Evolutionary conservation across 2,888 invertebrate species (phyloP), one percentile per base, ranked within the genome.

Genomic region (Leptinotarsa peninsularis): DNA sequence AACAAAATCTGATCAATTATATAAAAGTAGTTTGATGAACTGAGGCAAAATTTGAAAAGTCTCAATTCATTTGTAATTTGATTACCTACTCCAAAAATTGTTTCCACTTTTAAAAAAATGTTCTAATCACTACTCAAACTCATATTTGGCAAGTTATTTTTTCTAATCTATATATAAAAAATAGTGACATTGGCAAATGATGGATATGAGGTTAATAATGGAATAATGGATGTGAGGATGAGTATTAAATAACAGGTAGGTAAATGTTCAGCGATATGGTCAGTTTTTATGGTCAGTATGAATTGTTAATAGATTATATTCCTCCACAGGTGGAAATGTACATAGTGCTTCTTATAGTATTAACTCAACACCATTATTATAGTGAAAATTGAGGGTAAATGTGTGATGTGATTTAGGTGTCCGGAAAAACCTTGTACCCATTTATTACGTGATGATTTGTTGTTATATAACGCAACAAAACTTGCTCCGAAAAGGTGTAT

Each of bases 401-500:
- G 21, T 56, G 18, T 69, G 69, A 56, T 43, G 56, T 50, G 52
- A 68, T 54, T 68, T 15, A n/a, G 17, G 21, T 67, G 49, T 67
- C 21, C 18, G 13, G 17, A 63, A 43, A 63, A 63, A 63, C 63
- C 33, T 17, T 63, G 33, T 43, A 33, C 14, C 10, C 13, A 58
- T 14, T 17, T 63, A 54, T 23, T 58, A 58, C 58, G 58, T 58
- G 58, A 21, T 49, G 21, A 58, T 7, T 70, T 58, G 27, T 49
- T 58, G 58, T 70, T 58, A 70, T 56, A 56, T 56, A 69, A 69
- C 18, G 60, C 49, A 43, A 27, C 18, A 54, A 17, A 49, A 68
- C 33, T 56, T 69, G 54, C 56, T 18, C 13, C 18, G 66, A 73
- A 74, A 76, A 49, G 75, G 82, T 82, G 82, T 82, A 81, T 82